Percentiles rank a stretch among this genome's conserved stretches.
Evolutionary conservation across 1,140 invertebrate species (phyloP).

Genomic region (Pogonus chalceus): DNA sequence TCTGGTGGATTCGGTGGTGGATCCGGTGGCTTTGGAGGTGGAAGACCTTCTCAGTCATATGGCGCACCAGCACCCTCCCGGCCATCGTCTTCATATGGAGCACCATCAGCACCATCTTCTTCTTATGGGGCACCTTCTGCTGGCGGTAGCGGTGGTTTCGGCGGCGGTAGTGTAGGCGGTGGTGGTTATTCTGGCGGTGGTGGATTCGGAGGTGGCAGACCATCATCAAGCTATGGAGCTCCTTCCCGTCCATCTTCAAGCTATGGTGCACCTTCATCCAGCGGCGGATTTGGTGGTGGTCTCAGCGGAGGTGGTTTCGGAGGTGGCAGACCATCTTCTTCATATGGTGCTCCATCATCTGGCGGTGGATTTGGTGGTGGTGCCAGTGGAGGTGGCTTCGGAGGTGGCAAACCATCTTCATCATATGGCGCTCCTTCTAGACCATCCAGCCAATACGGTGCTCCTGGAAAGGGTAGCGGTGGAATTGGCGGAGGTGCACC

Average conservation of each 20-base stretch:
- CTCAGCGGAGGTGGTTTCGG: constrained; percentile 16
- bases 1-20: constrained; percentile 23
- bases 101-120: constrained; percentile 22
- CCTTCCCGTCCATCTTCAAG: constrained; percentile 22
- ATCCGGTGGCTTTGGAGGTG: constrained; percentile 15
- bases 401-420: constrained; percentile 20
- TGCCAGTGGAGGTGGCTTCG: constrained; percentile 16
- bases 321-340: constrained; percentile 21
- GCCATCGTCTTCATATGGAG: constrained; percentile 21
- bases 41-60: constrained; percentile 34
- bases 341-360: constrained; percentile 30
- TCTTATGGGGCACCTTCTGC: constrained; percentile 25
- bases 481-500: constrained; percentile 24
- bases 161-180: constrained; percentile 30
- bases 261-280: constrained; percentile 19
- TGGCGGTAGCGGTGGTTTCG: constrained; percentile 22
- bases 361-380: constrained; percentile 30
- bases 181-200: constrained; percentile 14
- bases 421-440: constrained; percentile 28
- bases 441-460: constrained; percentile 37
- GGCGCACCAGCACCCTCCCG: constrained; percentile 26
- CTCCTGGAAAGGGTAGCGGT: constrained; percentile 23
- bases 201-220: constrained; percentile 19
- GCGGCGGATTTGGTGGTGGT: constrained; percentile 30
- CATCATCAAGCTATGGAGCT: constrained; percentile 35